Conservation (phyloP, 2,797 vertebrate species). For the Gadopsis bispinosus region DNA sequence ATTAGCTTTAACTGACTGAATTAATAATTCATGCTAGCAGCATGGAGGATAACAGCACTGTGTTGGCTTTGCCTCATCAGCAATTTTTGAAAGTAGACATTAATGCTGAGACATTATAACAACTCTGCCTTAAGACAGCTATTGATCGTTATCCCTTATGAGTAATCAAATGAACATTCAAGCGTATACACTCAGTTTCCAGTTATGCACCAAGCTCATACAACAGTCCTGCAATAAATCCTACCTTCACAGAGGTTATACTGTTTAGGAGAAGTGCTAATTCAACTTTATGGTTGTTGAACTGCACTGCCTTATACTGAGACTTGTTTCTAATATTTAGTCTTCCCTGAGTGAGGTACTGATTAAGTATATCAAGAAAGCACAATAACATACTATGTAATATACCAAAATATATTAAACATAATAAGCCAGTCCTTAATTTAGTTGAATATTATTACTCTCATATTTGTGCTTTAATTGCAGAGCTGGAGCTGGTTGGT, state of each 20-base stretch:
- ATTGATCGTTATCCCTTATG: neutral
- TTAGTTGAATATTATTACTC: neutral
- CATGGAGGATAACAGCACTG: slow-evolving; percentile 16
- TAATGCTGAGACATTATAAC: neutral
- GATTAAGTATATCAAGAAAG: neutral
- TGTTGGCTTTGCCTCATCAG: slow-evolving; percentile 39
- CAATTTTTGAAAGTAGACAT: slow-evolving; percentile 26
- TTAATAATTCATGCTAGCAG: slow-evolving; percentile 60
- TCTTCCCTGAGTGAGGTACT: neutral
- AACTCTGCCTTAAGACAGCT: neutral
- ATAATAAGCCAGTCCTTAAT: neutral
- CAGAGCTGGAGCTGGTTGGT: neutral
- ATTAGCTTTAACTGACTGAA: slow-evolving; percentile 37
- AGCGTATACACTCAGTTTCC: too few relatives aligned
- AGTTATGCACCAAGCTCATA: neutral
- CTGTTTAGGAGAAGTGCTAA: neutral
- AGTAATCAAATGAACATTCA: neutral
- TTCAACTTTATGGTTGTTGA: neutral
- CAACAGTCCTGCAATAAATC: too few relatives aligned
- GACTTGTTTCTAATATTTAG: too few relatives aligned
- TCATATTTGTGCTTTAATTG: neutral
- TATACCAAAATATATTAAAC: neutral
- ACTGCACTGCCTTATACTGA: too few relatives aligned
- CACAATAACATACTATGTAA: neutral
- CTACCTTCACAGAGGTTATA: too few relatives aligned